Base-by-base conservation (phyloP, 2,797 vertebrate species). In the Morelia viridis region DNA sequence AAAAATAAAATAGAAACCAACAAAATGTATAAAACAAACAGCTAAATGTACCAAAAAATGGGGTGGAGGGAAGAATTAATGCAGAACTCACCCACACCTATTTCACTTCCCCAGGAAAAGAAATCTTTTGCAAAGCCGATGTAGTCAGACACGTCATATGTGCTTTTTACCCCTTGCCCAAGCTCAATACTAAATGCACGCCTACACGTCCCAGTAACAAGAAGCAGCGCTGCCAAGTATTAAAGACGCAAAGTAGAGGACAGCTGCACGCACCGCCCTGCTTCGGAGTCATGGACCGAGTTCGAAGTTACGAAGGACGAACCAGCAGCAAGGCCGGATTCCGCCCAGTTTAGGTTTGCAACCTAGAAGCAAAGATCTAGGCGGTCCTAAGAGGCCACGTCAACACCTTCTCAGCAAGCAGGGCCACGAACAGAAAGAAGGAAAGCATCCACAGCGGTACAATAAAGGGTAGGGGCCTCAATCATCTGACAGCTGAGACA, bases 161-260 rank as follows among this genome's bases (percentile, higher is more conserved):
- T 95, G 95, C 96, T 96, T 94, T 92, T 94, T 92, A 95, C 94
- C 94, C 95, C 92, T 92, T 87, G 94, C 89, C 92, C 91, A 92
- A 94, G 93, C 91, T 94, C 46, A 28, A 94, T 92, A 92, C 58
- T 56, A 83, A 89, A 65, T 41, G 57, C 24, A 88, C 68, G 64
- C 92, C 95, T 92, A 83, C 68, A 28, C 50, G 56, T 19, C 35
- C 94, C 91, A 28, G 17, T 28, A 76, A 87, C 83, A 92, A 41
- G 85, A 87, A 92, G 65, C 85, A 93, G 97, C 95, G 97, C 97
- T 95, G 96, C 95, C 96, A 97, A 96, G 97, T 96, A 96, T 96
- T 96, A 17, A 92, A 97, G 65, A 97, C 96, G 95, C 93, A 97
- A 97, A 96, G 96, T 97, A 88, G 97, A 68, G 94, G 96, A 92